phyloP scores from a whole-genome alignment of 2,113 vertebrate species.

The Buteo buteo region DNA sequence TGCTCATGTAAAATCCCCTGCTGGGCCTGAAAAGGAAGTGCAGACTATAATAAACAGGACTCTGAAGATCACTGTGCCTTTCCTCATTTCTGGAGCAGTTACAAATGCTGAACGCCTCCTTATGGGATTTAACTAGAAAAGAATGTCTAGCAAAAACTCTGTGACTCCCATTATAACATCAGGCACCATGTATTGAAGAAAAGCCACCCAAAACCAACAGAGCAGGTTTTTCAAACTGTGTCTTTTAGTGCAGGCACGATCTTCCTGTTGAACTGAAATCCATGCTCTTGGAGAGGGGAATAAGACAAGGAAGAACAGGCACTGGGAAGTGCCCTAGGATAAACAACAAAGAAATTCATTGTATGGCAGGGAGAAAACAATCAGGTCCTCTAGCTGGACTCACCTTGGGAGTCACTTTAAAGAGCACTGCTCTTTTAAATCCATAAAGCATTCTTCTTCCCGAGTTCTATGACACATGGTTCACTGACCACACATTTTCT shows the following conservation, averaged over 20 bases:
- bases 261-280: neutral
- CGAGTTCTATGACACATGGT: neutral
- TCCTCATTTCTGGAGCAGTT: neutral
- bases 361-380: neutral
- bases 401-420: neutral
- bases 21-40: neutral
- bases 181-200: neutral
- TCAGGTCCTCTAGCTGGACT: neutral
- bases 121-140: neutral
- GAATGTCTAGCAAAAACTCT: neutral
- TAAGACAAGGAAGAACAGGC: neutral
- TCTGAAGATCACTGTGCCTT: neutral
- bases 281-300: neutral
- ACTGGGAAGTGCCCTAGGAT: neutral
- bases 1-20: neutral
- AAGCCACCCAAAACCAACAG: neutral
- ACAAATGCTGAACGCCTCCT: neutral
- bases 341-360: neutral
- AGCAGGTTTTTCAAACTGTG: neutral
- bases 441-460: neutral
- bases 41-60: neutral
- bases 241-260: neutral
- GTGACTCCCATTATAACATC: neutral
- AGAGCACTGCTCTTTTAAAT: neutral
- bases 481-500: neutral